Conservation (phyloP, 2,888 invertebrate genomes). For the Drosophila cyrtoloma region DNA sequence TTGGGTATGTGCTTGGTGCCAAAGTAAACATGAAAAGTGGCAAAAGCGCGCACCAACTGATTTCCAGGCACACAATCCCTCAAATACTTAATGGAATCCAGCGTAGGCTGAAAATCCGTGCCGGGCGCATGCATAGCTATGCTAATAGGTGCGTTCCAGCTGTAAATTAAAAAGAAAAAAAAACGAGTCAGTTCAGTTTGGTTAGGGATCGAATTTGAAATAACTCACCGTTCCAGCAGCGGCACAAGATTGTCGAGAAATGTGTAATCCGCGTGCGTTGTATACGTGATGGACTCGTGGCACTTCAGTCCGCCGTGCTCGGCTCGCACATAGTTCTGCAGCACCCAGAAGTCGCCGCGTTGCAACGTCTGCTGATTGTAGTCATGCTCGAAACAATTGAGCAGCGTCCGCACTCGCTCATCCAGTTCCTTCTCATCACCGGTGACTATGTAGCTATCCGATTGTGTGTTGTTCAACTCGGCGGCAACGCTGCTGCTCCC, state of each 20-base stretch:
- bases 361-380: slow-evolving; percentile 88
- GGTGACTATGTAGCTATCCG: slow-evolving; percentile 82
- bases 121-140: slow-evolving; percentile 95
- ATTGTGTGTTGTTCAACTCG: slow-evolving; percentile 78
- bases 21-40: slow-evolving; percentile 96
- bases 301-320: slow-evolving; percentile 89
- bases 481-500: slow-evolving; percentile 49
- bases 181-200: neutral
- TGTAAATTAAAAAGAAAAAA: slow-evolving; percentile 57
- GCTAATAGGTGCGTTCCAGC: slow-evolving; percentile 95
- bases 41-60: slow-evolving; percentile 90
- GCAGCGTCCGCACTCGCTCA: slow-evolving; percentile 83
- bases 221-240: slow-evolving; percentile 89
- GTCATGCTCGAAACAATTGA: slow-evolving; percentile 89
- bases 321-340: slow-evolving; percentile 93
- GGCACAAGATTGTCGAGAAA: slow-evolving; percentile 96
- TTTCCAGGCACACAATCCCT: slow-evolving; percentile 90
- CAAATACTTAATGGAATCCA: slow-evolving; percentile 92
- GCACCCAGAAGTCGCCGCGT: slow-evolving; percentile 94
- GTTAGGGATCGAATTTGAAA: neutral
- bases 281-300: slow-evolving; percentile 95
- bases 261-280: slow-evolving; percentile 96
- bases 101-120: slow-evolving; percentile 91
- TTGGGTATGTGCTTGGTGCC: slow-evolving; percentile 94
- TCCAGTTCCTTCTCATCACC: slow-evolving; percentile 85